phyloP scores from a whole-genome alignment of 92 coral and sea anemone species.

The Nematostella vectensis region DNA sequence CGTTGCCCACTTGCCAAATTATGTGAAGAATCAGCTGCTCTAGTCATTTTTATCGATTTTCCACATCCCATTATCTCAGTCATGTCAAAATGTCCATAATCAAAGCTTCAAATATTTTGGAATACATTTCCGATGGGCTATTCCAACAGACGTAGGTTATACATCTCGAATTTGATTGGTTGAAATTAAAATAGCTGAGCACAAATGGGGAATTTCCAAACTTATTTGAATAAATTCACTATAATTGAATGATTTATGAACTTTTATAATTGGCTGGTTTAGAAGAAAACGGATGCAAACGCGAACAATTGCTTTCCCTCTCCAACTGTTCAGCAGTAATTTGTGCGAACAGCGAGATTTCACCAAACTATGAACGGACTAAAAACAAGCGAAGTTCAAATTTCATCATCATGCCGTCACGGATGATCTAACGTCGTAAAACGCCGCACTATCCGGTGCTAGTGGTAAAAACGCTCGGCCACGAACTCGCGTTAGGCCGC shows the following conservation, averaged over 20 bases:
- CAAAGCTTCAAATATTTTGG: too few species aligned
- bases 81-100: too few species aligned
- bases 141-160: too few species aligned
- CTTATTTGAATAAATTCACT: slow-evolving; percentile 4
- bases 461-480: background rate
- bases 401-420: background rate
- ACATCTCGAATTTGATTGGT: background rate
- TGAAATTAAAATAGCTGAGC: background rate
- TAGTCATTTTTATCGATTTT: too few species aligned
- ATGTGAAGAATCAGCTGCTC: too few species aligned
- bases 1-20: too few species aligned
- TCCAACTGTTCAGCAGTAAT: background rate
- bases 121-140: too few species aligned
- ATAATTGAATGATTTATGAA: too few species aligned
- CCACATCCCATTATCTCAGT: too few species aligned
- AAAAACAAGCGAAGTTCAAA: background rate
- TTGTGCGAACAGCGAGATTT: background rate
- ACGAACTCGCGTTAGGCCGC: background rate
- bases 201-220: background rate
- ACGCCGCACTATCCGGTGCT: too few species aligned
- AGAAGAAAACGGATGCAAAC: slow-evolving; percentile 2
- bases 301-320: slow-evolving; percentile 4
- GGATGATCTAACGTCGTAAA: too few species aligned
- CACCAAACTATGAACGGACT: background rate
- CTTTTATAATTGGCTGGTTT: background rate